phyloP scores from a whole-genome alignment of 2,888 invertebrate genomes.

The Stratiomys singularior region DNA sequence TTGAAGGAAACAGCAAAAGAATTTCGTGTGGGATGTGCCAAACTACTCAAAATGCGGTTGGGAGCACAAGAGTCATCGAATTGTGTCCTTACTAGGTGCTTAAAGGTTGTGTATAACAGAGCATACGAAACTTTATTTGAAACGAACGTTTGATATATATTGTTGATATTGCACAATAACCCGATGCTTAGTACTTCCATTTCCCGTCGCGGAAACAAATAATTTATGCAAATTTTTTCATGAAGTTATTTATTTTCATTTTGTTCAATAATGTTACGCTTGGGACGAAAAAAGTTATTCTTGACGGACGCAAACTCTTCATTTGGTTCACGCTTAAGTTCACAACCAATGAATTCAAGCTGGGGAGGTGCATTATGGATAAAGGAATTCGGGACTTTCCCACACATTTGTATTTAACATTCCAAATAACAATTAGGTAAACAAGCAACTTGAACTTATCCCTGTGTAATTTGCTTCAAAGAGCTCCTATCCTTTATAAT shows the following conservation, averaged over 20 bases:
- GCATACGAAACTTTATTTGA: slow-evolving; percentile 7
- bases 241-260: too few relatives aligned
- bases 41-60: slow-evolving; percentile 16
- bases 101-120: not conserved
- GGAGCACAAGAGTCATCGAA: slow-evolving; percentile 32
- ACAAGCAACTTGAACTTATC: not conserved
- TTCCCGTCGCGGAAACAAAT: too few relatives aligned
- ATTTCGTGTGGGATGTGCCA: not conserved
- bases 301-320: too few relatives aligned
- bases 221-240: too few relatives aligned
- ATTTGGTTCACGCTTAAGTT: too few relatives aligned
- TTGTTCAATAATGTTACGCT: too few relatives aligned
- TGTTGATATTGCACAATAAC: not conserved
- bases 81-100: not conserved
- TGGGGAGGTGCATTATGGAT: too few relatives aligned
- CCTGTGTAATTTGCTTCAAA: not conserved
- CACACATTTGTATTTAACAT: not conserved
- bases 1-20: not conserved
- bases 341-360: too few relatives aligned
- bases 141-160: not conserved
- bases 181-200: too few relatives aligned
- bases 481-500: not conserved
- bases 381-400: not conserved
- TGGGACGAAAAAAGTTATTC: too few relatives aligned
- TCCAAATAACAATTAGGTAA: not conserved